Conservation (phyloP, 1,140 invertebrate species). For the Drosophila kikkawai region DNA sequence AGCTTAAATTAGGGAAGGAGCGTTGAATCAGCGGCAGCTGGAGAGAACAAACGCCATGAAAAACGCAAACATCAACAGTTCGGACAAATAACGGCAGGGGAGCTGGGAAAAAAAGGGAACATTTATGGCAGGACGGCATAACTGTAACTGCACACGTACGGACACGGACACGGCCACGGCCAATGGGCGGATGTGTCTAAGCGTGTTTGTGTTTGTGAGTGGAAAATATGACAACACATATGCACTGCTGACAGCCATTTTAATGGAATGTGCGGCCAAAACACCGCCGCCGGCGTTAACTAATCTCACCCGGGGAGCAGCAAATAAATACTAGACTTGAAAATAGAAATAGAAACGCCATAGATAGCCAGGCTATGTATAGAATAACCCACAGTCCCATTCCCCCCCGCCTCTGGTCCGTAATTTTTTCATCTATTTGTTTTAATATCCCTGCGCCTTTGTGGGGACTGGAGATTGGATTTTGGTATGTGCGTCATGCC, state of each 20-base stretch:
- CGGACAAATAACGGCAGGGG: constrained; percentile 63
- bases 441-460: constrained; percentile 55
- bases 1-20: constrained; percentile 59
- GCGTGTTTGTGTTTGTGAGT: constrained; percentile 20
- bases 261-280: constrained; percentile 77
- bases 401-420: not conserved
- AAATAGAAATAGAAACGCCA: constrained; percentile 46
- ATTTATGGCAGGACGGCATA: constrained; percentile 68
- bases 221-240: constrained; percentile 79
- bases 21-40: constrained; percentile 55
- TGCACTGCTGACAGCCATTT: constrained; percentile 79
- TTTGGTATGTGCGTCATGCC: constrained; percentile 74
- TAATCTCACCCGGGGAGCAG: constrained; percentile 37
- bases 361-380: constrained; percentile 19
- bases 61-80: constrained; percentile 84
- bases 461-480: constrained; percentile 39
- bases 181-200: constrained; percentile 30
- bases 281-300: constrained; percentile 33
- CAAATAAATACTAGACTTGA: constrained; percentile 47
- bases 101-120: constrained; percentile 62
- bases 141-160: constrained; percentile 69
- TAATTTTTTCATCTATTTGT: constrained; percentile 60
- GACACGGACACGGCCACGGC: not conserved
- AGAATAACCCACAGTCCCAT: not conserved
- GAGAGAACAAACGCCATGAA: constrained; percentile 53